Evolutionary conservation across 2,888 invertebrate genomes (phyloP).

Genomic region (Sphaerophoria rueppellii): DNA sequence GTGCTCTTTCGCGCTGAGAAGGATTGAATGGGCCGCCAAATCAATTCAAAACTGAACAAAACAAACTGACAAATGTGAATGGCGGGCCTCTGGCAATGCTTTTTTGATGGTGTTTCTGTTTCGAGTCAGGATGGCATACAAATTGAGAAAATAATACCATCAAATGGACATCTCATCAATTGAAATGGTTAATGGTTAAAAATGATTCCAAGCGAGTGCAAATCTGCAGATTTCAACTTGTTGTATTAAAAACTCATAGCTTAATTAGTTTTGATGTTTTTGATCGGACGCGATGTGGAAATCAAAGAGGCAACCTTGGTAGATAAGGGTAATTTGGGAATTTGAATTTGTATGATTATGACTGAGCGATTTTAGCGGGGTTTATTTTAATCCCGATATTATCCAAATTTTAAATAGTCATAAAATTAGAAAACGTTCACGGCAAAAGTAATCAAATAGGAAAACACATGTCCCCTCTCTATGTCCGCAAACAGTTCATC

Average conservation of each 20-base stretch:
- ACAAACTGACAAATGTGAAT: conserved; percentile 5
- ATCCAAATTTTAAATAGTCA: too few relatives aligned
- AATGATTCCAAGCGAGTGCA: conserved; percentile 59
- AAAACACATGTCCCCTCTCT: too few relatives aligned
- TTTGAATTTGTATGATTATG: background rate
- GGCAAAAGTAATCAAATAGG: too few relatives aligned
- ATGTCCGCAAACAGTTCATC: too few relatives aligned
- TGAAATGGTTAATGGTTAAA: conserved; percentile 31
- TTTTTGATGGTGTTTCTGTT: conserved; percentile 4
- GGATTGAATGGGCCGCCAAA: background rate
- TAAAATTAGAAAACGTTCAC: too few relatives aligned
- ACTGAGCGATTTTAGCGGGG: conserved; percentile 37
- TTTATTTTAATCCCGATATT: too few relatives aligned
- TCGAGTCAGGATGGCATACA: background rate
- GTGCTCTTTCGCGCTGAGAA: conserved; percentile 28
- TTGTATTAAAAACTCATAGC: conserved; percentile 62
- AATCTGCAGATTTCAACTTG: conserved; percentile 70
- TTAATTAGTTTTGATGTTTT: background rate
- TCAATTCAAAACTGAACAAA: conserved; percentile 32
- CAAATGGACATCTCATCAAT: conserved; percentile 60
- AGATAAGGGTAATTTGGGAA: too few relatives aligned
- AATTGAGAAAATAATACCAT: conserved; percentile 67
- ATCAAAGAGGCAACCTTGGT: background rate
- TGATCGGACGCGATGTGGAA: background rate
- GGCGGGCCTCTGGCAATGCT: background rate